These are phyloP conservation scores for Sebastes fasciatus DNA, from an alignment of 2,113 vertebrate genomes.

Conservation along the genomic window DNA sequence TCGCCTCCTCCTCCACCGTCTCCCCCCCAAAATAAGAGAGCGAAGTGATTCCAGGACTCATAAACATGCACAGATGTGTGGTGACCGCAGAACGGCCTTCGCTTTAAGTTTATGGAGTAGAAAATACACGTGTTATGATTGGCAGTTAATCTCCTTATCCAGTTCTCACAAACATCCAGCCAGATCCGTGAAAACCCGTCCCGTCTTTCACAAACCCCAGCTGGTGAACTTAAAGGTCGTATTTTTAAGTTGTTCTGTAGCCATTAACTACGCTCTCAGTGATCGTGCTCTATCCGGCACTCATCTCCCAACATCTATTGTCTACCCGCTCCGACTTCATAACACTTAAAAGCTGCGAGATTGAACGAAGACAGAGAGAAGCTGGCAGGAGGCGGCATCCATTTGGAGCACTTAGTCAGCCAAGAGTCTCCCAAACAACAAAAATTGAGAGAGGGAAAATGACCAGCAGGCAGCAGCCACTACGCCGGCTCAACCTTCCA, in stretches of 20 bases:
- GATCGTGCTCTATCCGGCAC: constrained; percentile 1
- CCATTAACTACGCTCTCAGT: constrained; percentile 27
- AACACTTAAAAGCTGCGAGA: constrained; percentile 40
- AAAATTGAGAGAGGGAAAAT: constrained; percentile 64
- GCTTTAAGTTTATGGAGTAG: constrained; percentile 4
- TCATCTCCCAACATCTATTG: constrained; percentile 44
- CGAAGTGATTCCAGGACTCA: constrained; percentile 32
- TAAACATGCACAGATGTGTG: constrained; percentile 59
- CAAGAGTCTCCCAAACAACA: constrained; percentile 60
- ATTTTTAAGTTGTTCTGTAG: constrained; percentile 28
- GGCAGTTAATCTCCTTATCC: constrained; percentile 34
- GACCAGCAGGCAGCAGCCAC: constrained; percentile 61
- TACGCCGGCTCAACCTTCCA: constrained; percentile 28
- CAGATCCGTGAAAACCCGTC: constrained; percentile 11
- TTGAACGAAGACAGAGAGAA: constrained; percentile 2
- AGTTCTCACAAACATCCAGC: constrained; percentile 13
- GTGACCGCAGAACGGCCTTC: constrained; percentile 33
- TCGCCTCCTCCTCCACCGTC: constrained; percentile 10
- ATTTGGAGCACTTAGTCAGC: constrained; percentile 79
- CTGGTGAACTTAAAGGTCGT: neutral
- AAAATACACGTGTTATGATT: neutral
- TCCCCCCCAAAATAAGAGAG: neutral
- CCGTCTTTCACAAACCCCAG: neutral
- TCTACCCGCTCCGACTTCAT: constrained; percentile 54
- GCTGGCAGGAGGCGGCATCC: constrained; percentile 69